Percentiles rank a stretch among this genome's conserved stretches.
Conservation (phyloP, 1,140 invertebrate species). For the Drosophila micromelanica region DNA sequence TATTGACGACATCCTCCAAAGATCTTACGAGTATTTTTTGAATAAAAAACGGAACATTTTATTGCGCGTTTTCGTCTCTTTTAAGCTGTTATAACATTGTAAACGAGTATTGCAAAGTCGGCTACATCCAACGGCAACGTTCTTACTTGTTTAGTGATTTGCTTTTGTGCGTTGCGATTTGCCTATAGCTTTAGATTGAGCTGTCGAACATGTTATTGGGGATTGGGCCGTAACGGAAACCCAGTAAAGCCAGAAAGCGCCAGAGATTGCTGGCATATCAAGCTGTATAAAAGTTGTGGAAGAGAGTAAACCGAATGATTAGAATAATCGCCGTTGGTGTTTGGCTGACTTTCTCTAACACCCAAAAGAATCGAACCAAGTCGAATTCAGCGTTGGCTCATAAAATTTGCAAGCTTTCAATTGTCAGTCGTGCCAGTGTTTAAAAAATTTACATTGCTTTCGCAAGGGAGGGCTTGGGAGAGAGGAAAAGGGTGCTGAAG, state of each 20-base stretch:
- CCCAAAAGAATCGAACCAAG: conserved; percentile 2
- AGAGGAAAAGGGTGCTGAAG: background rate
- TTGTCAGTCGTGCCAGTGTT: conserved; percentile 44
- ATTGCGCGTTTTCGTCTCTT: too few species aligned
- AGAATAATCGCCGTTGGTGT: conserved; percentile 73
- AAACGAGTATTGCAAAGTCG: too few species aligned
- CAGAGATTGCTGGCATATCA: conserved; percentile 31
- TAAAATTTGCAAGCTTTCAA: conserved; percentile 32
- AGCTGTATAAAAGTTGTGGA: conserved; percentile 2
- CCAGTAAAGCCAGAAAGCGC: conserved; percentile 2
- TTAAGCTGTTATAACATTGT: too few species aligned
- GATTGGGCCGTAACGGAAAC: conserved; percentile 22
- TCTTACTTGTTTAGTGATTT: too few species aligned
- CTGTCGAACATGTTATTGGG: conserved; percentile 68
- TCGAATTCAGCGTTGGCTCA: conserved; percentile 14
- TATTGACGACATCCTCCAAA: too few species aligned
- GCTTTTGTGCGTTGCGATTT: conserved; percentile 20
- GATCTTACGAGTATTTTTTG: too few species aligned
- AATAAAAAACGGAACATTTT: too few species aligned
- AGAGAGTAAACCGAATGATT: conserved; percentile 62
- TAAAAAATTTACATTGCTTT: conserved; percentile 51
- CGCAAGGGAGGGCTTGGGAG: conserved; percentile 15
- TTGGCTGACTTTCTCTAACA: conserved; percentile 44
- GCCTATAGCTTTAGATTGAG: conserved; percentile 76
- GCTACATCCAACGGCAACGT: too few species aligned